Evolutionary conservation across 2,113 vertebrate genomes (phyloP), one percentile per base, ranked within the genome.

Genomic region (Dendropsophus ebraccatus): DNA sequence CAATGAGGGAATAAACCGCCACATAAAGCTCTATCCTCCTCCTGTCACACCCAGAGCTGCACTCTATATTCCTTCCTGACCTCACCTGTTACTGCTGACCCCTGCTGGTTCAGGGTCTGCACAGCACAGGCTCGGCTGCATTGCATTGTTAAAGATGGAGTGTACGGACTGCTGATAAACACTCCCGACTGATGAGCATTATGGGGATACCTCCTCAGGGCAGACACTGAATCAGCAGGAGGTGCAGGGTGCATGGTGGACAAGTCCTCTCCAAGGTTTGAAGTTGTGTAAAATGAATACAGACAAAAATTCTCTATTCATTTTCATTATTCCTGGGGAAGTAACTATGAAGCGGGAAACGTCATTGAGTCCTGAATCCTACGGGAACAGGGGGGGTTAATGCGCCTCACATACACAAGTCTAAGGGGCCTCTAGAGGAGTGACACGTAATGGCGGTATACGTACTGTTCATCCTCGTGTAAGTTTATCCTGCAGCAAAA

Each of bases 401-500:
- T 23, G 88, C 25, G 60, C n/a, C 86, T 52, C 82, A 90, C 89
- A 89, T 82, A 91, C 87, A 89, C 58, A 91, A 41, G 76, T 91
- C 90, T 90, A 83, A 13, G 85, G 83, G 88, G 23, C 65, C 87
- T 90, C 91, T 91, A 88, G 0, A 49, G 1, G 89, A 89, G 86
- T 84, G 84, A 60, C 75, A 89, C 17, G 87, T 88, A 49, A 28
- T 87, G 37, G 58, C 72, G n/a, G 32, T 89, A 92, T 93, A 95
- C 95, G 92, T 95, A 95, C 94, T 92, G 92, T 92, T 89, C 89
- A 87, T 93, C 92, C 90, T 91, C 93, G 90, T 89, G 91, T 81
- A 92, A 88, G 90, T 92, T 91, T 92, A 91, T 94, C 92, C 93
- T 94, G 94, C 92, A 94, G 93, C 92, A 92, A 76, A 94, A 93